Evolutionary conservation across 2,888 invertebrate species (phyloP).

Genomic region (Andrena marginata): DNA sequence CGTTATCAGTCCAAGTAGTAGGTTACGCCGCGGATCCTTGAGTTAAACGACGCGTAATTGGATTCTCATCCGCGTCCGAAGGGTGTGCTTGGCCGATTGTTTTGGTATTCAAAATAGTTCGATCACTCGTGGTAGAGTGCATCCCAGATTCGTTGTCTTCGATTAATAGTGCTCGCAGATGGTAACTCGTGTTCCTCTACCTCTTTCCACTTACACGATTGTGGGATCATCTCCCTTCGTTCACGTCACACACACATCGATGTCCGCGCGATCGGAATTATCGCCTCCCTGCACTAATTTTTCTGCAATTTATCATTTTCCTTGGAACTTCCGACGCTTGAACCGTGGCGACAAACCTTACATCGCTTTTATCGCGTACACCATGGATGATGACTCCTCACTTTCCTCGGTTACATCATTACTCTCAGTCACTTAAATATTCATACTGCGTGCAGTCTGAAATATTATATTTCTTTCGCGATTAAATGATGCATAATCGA

Average conservation of each 20-base stretch:
- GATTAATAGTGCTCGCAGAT: constrained; percentile 27
- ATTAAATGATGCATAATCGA: constrained; percentile 2
- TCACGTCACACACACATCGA: not conserved
- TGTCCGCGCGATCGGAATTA: not conserved
- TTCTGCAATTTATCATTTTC: constrained; percentile 4
- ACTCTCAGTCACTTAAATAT: constrained; percentile 6
- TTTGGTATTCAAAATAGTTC: constrained; percentile 41
- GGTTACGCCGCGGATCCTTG: not conserved
- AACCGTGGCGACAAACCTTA: not conserved
- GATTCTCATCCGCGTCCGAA: constrained; percentile 5
- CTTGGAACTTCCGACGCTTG: not conserved
- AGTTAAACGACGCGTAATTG: constrained; percentile 31
- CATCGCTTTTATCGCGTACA: not conserved
- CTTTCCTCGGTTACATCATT: constrained; percentile 12
- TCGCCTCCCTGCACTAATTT: not conserved
- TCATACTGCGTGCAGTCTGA: not conserved
- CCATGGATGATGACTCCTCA: constrained; percentile 2
- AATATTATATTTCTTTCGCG: not conserved
- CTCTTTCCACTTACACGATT: not conserved
- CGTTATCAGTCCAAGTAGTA: constrained; percentile 28
- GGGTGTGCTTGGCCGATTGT: constrained; percentile 9
- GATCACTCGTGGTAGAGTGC: not conserved
- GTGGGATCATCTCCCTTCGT: not conserved
- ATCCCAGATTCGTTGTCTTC: not conserved
- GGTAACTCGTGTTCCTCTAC: not conserved